Base-by-base conservation (phyloP, 2,113 vertebrate genomes). In the Hepsetus odoe region DNA sequence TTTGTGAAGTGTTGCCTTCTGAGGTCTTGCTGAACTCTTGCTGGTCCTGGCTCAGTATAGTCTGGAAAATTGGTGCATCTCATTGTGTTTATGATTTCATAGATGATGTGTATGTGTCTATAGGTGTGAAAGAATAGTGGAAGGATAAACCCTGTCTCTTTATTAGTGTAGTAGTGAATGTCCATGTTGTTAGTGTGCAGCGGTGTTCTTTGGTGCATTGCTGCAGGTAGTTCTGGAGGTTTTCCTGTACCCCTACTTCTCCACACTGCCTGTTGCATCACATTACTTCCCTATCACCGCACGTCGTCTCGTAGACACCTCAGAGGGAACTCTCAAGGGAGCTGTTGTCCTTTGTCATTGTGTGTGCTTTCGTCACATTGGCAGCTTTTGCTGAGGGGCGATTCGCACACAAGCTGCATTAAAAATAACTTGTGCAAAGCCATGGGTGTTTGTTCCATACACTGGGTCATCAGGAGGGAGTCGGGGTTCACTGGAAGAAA, bases 331-430 rank as follows among this genome's bases (percentile, higher is more conserved):
- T 80, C 80, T 83, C 70, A 74, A 67, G 82, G 85, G 80, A 77
- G 35, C 42, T 72, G 64, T 77, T 86, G 82, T 83, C 82, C 84
- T 86, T 85, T 86, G 76, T 80, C 74, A 77, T 11, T 49, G 10
- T 24, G 32, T 82, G 72, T 68, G 28, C 38, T 83, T 83, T 77
- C 55, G 53, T 51, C 13, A 81, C 77, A 53, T 77, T 70, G 72
- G 76, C 81, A 83, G 81, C 65, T 78, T 77, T 51, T 24, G 74
- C 83, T 80, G 38, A 82, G 74, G 84, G 84, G 79, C 51, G 58
- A 66, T 55, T 33, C 35, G 56, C 4, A 42, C 32, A 76, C 61
- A 77, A 62, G 68, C 51, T 61, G 82, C 66, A 22, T 79, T 83
- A 85, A 82, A 84, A 84, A 85, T 82, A 81, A 64, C 79, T 59